Conservation (phyloP, 2,113 vertebrate genomes). For the Sorex fumeus region DNA sequence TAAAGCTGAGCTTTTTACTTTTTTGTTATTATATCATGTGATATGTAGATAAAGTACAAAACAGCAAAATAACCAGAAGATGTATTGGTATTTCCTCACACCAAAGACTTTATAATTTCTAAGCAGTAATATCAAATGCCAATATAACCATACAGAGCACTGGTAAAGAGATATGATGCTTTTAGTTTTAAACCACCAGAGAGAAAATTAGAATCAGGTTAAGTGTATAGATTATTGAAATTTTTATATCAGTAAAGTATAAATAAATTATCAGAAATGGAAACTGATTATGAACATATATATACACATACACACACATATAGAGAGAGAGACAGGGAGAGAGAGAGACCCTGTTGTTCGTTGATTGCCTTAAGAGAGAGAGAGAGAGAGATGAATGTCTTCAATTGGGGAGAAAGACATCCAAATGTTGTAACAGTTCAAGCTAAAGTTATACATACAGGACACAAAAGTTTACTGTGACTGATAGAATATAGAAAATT, state of each 20-base stretch:
- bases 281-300: background rate
- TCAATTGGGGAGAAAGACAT: background rate
- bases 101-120: background rate
- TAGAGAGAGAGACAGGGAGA: background rate
- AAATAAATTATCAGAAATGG: constrained; percentile 31
- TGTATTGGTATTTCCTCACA: background rate
- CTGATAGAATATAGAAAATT: background rate
- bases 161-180: background rate
- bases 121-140: background rate
- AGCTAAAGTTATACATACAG: background rate
- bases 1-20: background rate
- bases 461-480: background rate
- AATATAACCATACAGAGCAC: background rate
- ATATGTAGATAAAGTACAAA: constrained; percentile 16
- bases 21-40: constrained; percentile 6
- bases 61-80: background rate
- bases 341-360: too few relatives aligned
- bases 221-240: background rate
- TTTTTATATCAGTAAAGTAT: background rate
- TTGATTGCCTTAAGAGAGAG: too few relatives aligned
- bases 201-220: background rate
- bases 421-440: background rate
- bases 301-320: too few relatives aligned
- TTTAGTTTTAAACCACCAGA: background rate
- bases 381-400: background rate